Evolutionary conservation across 1,140 invertebrate species (phyloP).

Genomic region (Armadillidium nasatum): DNA sequence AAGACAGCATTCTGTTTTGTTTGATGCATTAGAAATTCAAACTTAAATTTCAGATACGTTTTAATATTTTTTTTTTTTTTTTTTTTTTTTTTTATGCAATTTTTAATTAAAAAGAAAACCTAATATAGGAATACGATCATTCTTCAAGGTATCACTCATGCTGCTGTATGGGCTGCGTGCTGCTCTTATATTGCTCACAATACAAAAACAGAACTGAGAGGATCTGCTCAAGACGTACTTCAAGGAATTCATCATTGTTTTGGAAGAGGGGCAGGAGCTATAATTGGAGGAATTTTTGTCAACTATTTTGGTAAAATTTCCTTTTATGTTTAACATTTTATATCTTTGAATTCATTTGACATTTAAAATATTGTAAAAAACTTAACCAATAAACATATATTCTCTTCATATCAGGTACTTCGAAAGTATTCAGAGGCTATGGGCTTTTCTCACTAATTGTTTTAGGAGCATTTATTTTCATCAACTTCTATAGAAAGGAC

Average conservation of each 20-base stretch:
- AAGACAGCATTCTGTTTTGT: no score
- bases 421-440: conserved; percentile 81
- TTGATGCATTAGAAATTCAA: no score
- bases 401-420: conserved; percentile 63
- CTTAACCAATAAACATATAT: not conserved
- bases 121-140: not conserved
- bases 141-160: conserved; percentile 83
- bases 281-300: conserved; percentile 72
- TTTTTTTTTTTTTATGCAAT: no score
- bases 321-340: not conserved
- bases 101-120: not conserved
- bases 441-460: conserved; percentile 79
- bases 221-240: conserved; percentile 88
- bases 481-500: conserved; percentile 78
- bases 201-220: conserved; percentile 77
- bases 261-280: conserved; percentile 90
- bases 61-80: no score
- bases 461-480: conserved; percentile 75
- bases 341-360: not conserved
- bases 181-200: conserved; percentile 96
- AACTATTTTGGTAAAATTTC: conserved; percentile 55
- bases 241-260: conserved; percentile 94
- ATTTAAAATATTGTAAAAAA: not conserved
- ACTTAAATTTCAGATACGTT: no score
- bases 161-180: conserved; percentile 95